Evolutionary conservation across 1,140 invertebrate genomes (phyloP), one percentile per base, ranked within the genome.

Genomic region (Drosophila virilis): DNA sequence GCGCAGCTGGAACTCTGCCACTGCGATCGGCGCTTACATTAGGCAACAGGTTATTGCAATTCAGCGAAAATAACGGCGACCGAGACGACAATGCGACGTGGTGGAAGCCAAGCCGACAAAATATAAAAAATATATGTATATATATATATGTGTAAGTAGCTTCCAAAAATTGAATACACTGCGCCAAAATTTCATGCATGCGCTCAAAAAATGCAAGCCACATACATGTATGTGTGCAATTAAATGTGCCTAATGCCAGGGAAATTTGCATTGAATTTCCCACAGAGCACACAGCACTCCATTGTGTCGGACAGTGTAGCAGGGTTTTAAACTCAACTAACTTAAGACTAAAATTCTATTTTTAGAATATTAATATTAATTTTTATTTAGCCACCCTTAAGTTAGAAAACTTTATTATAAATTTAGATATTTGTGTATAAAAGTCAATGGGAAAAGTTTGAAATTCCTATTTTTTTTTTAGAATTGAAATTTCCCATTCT

Each of bases 11-110:
- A 73, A 68, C 65, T 54, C 71, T 50, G 70, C 62, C 40, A 48
- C 62, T 40, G 58, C 50, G 40, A 54, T 35, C 42, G n/a, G 55
- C 48, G 61, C 62, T 84, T 79, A 83, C 73, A 88, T 88, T 88
- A 80, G 84, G 83, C 83, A 88, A 88, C 84, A 88, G 84, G 84
- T 88, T 88, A 88, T 88, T 86, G 84, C 83, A 88, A 88, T 88
- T 88, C 84, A 73, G 84, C 84, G 75, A 86, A 86, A 88, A 73
- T 62, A 72, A 76, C 80, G 64, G 51, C 40, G 57, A 32, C 58
- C 12, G n/a, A 35, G 52, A 70, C 78, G 75, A 81, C 82, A 86
- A 82, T 71, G 76, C 77, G 59, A 77, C 75, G 75, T 67, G 67
- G 62, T 76, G 68, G 73, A 65, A 75, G 66, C 43, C 78, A 57